These are phyloP conservation scores for Rhagium mordax DNA, from an alignment of 2,888 invertebrate species.

Conservation along the genomic window DNA sequence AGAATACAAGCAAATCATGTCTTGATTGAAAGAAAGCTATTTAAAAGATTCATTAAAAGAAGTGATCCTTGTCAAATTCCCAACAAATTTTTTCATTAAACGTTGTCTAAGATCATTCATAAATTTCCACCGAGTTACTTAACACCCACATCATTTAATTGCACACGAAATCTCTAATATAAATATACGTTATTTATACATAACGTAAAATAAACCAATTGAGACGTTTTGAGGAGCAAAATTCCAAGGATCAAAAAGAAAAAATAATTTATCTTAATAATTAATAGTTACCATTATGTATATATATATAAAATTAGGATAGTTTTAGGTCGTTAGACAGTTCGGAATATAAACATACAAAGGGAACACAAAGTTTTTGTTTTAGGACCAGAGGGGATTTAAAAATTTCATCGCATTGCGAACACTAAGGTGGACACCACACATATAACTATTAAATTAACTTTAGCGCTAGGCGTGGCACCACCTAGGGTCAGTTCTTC, in stretches of 20 bases:
- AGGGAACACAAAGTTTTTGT: slow-evolving; percentile 49
- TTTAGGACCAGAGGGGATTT: slow-evolving; percentile 29
- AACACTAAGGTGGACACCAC: slow-evolving; percentile 58
- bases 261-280: slow-evolving; percentile 62
- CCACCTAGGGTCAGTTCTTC: slow-evolving; percentile 89
- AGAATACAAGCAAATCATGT: background rate
- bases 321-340: slow-evolving; percentile 55
- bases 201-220: background rate
- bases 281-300: slow-evolving; percentile 59
- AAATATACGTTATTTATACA: slow-evolving; percentile 6
- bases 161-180: slow-evolving; percentile 11
- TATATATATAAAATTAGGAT: slow-evolving; percentile 61
- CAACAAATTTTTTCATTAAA: too few species aligned
- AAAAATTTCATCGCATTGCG: slow-evolving; percentile 62
- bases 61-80: background rate
- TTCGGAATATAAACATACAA: slow-evolving; percentile 54
- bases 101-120: background rate
- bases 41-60: background rate
- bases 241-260: slow-evolving; percentile 51
- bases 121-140: background rate
- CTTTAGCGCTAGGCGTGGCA: slow-evolving; percentile 45
- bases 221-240: slow-evolving; percentile 39
- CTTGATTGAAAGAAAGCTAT: background rate
- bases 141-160: background rate
- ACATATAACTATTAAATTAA: slow-evolving; percentile 58